Conservation (phyloP, 2,113 vertebrate species). For the Cheirogaleus medius region DNA sequence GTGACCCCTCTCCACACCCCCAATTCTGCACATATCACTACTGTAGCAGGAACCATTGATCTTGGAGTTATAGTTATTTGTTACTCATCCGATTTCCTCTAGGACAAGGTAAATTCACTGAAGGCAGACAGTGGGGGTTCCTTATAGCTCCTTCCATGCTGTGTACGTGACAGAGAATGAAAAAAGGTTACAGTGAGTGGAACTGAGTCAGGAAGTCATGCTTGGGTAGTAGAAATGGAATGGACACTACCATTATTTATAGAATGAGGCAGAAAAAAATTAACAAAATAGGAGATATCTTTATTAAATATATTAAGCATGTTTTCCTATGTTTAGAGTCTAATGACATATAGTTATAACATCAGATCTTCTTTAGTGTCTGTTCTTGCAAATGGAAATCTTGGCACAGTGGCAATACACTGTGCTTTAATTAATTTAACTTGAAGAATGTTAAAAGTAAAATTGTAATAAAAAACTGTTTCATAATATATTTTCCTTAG, state of each 20-base stretch:
- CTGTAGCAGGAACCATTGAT: accelerated
- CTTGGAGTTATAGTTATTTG: neutral
- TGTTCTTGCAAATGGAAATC: neutral
- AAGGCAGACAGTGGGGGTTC: neutral
- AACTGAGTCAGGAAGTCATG: neutral
- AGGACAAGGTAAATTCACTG: neutral
- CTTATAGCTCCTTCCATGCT: accelerated
- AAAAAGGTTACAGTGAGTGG: neutral
- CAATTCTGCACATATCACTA: accelerated
- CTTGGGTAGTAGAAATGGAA: neutral
- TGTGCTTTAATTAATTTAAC: neutral
- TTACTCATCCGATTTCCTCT: neutral
- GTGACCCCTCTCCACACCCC: accelerated
- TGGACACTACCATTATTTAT: neutral
- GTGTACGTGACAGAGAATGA: accelerated
- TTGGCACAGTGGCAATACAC: accelerated
- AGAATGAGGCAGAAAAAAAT: neutral
- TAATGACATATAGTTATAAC: neutral
- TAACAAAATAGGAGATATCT: neutral
- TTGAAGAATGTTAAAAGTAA: neutral
- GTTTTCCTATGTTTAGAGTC: neutral
- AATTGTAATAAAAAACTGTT: neutral
- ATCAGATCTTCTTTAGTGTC: too few species aligned
- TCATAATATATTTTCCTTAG: neutral
- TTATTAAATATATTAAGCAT: neutral